Percentiles rank a stretch among this genome's conserved stretches.
phyloP scores from a whole-genome alignment of 2,888 invertebrate genomes.

The Lissocephala sabroskyi region DNA sequence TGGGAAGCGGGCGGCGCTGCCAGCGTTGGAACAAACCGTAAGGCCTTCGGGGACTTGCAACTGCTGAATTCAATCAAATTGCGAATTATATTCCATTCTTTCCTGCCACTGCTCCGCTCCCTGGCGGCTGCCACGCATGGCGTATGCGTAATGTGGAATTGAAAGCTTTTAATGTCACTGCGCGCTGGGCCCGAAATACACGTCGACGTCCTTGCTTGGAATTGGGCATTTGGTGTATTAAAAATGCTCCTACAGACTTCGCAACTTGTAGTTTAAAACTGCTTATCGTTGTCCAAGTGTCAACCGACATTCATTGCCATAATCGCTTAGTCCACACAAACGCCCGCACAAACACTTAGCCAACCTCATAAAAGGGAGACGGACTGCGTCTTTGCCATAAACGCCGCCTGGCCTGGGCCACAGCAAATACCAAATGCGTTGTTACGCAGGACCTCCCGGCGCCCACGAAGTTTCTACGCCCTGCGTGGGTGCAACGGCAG shows the following conservation, averaged over 20 bases:
- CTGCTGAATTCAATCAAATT: background rate
- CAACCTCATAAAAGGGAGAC: too few relatives aligned
- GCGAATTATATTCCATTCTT: background rate
- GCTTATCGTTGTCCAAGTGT: too few relatives aligned
- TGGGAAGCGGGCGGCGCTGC: too few relatives aligned
- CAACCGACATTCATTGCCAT: too few relatives aligned
- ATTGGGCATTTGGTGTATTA: too few relatives aligned
- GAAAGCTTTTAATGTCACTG: background rate
- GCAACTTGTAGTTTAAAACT: too few relatives aligned
- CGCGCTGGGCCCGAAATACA: background rate
- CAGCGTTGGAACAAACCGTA: background rate
- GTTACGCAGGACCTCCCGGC: background rate
- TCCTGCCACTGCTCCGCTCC: background rate
- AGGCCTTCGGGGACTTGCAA: background rate
- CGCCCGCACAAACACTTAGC: too few relatives aligned
- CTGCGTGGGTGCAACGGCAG: background rate
- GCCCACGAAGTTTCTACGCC: background rate
- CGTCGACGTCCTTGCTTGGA: background rate
- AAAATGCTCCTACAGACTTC: too few relatives aligned
- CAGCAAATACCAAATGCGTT: background rate
- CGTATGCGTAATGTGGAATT: constrained; percentile 4
- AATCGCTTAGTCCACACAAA: too few relatives aligned
- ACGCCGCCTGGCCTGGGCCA: too few relatives aligned
- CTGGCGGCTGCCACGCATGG: background rate
- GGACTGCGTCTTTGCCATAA: too few relatives aligned